Percentiles rank a stretch among this genome's conserved stretches.
phyloP scores from a whole-genome alignment of 2,113 vertebrate species.

The Etia nguti region DNA sequence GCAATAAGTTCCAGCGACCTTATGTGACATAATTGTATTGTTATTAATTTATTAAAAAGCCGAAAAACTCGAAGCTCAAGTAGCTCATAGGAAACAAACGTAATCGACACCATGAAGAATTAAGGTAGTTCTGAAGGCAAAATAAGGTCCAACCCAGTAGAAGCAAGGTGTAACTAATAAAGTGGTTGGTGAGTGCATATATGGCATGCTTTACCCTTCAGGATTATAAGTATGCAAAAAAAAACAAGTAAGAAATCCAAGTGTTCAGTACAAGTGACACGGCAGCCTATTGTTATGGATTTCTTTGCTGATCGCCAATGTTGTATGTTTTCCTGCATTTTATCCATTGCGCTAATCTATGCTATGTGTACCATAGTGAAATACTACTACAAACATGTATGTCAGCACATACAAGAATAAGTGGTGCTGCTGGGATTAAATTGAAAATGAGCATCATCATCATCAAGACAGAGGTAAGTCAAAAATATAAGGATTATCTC shows the following conservation, averaged over 20 bases:
- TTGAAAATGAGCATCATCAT: background rate
- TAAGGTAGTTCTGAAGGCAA: background rate
- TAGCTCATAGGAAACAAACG: background rate
- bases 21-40: background rate
- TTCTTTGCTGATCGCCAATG: background rate
- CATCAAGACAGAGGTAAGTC: background rate
- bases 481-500: background rate
- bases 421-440: background rate
- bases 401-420: background rate
- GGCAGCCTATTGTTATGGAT: background rate
- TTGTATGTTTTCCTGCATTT: background rate
- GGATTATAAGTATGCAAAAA: background rate
- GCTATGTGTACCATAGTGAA: background rate
- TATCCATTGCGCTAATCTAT: background rate
- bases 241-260: background rate
- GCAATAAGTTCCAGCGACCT: background rate
- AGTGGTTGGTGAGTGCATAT: background rate
- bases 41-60: background rate
- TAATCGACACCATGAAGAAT: background rate
- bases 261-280: background rate
- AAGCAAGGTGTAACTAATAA: background rate
- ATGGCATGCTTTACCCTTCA: background rate
- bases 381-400: background rate
- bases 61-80: background rate
- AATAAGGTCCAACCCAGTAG: background rate